Evolutionary conservation across 2,888 invertebrate species (phyloP).

Genomic region (Taenaris catops): DNA sequence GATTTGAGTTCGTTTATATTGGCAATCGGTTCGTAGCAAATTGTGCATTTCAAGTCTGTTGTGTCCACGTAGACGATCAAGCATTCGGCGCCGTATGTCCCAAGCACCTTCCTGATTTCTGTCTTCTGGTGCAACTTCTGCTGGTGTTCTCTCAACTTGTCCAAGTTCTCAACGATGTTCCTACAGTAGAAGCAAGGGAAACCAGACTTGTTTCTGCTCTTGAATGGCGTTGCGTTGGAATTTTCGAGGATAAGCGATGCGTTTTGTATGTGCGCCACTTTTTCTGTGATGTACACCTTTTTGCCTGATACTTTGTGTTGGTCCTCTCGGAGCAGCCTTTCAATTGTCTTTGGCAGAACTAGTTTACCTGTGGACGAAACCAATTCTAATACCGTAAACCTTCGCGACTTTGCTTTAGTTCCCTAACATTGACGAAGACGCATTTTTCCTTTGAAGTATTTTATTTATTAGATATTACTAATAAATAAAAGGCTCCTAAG

Average conservation of each 20-base stretch:
- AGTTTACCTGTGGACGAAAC: constrained; percentile 42
- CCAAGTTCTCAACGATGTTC: constrained; percentile 40
- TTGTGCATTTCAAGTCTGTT: constrained; percentile 43
- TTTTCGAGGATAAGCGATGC: constrained; percentile 40
- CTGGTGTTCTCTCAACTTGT: constrained; percentile 40
- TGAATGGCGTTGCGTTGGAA: constrained; percentile 54
- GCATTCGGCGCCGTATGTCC: constrained; percentile 46
- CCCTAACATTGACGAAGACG: too few species aligned
- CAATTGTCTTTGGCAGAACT: constrained; percentile 33
- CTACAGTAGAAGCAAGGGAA: constrained; percentile 63
- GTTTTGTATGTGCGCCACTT: constrained; percentile 47
- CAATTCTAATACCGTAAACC: too few species aligned
- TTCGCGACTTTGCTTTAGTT: too few species aligned
- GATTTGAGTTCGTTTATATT: constrained; percentile 46
- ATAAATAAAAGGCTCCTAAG: too few species aligned
- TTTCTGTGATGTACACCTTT: constrained; percentile 41
- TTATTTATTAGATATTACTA: too few species aligned
- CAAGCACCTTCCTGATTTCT: constrained; percentile 36
- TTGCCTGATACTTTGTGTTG: constrained; percentile 16
- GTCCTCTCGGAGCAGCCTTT: constrained; percentile 27
- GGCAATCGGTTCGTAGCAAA: constrained; percentile 36
- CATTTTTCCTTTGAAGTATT: too few species aligned
- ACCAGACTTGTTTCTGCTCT: constrained; percentile 46
- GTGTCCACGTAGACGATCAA: constrained; percentile 58
- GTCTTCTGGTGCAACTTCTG: constrained; percentile 33